Conservation (phyloP, 2,113 vertebrate genomes). For the Cromileptes altivelis region DNA sequence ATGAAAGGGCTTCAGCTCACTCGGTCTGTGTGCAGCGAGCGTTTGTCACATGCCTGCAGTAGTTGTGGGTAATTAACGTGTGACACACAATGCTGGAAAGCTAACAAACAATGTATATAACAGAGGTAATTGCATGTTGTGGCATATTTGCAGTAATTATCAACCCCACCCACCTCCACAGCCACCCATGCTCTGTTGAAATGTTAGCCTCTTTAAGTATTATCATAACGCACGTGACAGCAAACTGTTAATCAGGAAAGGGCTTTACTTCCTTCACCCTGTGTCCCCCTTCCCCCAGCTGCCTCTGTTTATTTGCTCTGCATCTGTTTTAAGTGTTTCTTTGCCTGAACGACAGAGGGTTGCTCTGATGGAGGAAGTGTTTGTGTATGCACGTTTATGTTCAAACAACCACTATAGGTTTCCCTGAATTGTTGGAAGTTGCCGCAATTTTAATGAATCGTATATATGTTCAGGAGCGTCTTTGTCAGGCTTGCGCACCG, state of each 20-base stretch:
- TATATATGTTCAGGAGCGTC: conserved; percentile 16
- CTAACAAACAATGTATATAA: conserved; percentile 65
- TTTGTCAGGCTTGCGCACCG: not conserved
- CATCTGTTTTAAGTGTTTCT: conserved; percentile 70
- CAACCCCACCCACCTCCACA: conserved; percentile 54
- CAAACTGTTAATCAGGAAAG: conserved; percentile 77
- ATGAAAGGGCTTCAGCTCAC: conserved; percentile 50
- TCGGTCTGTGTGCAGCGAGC: conserved; percentile 36
- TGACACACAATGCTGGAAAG: conserved; percentile 64
- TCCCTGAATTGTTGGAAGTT: conserved; percentile 27
- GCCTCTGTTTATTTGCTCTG: conserved; percentile 72
- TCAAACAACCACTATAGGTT: conserved; percentile 33
- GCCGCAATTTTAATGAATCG: conserved; percentile 27
- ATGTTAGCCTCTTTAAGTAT: conserved; percentile 72
- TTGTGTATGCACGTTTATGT: conserved; percentile 45
- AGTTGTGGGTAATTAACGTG: conserved; percentile 68
- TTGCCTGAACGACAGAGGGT: conserved; percentile 53
- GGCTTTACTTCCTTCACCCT: conserved; percentile 64
- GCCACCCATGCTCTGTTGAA: conserved; percentile 63
- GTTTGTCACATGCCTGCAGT: conserved; percentile 64
- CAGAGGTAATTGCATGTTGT: conserved; percentile 65
- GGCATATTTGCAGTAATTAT: conserved; percentile 66
- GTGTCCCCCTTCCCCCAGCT: conserved; percentile 42
- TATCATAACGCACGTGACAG: conserved; percentile 68
- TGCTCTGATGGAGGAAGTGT: conserved; percentile 51